These are phyloP conservation scores for Alitta virens DNA, from an alignment of 2,888 invertebrate species.

Conservation along the genomic window DNA sequence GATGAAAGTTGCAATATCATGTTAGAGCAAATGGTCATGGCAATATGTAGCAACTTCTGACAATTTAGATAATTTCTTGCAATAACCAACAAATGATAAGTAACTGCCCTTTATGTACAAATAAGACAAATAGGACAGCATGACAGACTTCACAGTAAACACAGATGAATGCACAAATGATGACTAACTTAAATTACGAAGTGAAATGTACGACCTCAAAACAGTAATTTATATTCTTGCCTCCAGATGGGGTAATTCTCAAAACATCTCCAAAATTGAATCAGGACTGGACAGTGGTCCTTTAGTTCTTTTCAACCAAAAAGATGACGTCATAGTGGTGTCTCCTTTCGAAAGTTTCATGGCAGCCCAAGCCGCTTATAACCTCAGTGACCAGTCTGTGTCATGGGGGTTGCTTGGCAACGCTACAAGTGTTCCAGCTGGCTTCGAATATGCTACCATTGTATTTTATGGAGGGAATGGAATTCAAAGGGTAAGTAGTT, in stretches of 20 bases:
- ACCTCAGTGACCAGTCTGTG: neutral
- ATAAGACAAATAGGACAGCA: too few relatives aligned
- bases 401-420: constrained; percentile 21
- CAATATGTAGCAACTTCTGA: too few relatives aligned
- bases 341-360: constrained; percentile 27
- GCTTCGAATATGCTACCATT: constrained; percentile 13
- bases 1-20: too few relatives aligned
- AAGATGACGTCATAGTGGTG: constrained; percentile 3
- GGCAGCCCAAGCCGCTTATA: constrained; percentile 16
- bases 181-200: too few relatives aligned
- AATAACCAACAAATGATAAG: too few relatives aligned
- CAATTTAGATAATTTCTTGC: too few relatives aligned
- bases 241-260: constrained; percentile 14
- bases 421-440: constrained; percentile 10
- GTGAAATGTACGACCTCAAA: too few relatives aligned
- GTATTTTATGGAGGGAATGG: constrained; percentile 7
- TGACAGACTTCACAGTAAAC: too few relatives aligned
- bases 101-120: too few relatives aligned
- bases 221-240: neutral
- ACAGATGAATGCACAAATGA: too few relatives aligned
- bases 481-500: constrained; percentile 16
- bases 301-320: constrained; percentile 12
- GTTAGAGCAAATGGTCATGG: too few relatives aligned
- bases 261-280: neutral
- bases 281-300: constrained; percentile 24